Conservation (phyloP, 2,113 vertebrate species). For the Eurypyga helias region DNA sequence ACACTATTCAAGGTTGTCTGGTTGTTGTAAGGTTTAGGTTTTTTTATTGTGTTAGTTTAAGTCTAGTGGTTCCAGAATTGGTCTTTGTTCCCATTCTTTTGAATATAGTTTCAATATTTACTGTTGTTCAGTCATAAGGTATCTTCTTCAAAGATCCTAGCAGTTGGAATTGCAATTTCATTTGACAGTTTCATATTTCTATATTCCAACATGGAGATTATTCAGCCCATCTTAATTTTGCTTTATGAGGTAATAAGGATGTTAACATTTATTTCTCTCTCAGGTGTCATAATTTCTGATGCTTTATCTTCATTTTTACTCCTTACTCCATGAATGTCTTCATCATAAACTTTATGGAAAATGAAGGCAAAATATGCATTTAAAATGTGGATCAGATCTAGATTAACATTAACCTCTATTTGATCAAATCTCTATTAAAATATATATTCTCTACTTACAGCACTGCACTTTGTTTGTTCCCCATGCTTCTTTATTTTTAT, state of each 20-base stretch:
- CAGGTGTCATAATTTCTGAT: background rate
- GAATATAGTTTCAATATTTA: background rate
- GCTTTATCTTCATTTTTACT: background rate
- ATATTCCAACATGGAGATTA: accelerated
- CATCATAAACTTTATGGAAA: background rate
- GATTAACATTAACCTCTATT: background rate
- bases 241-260: slow-evolving; percentile 10
- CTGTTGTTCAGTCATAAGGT: background rate
- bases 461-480: background rate
- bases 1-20: background rate
- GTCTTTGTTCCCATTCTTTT: background rate
- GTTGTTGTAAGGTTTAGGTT: no score
- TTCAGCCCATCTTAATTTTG: background rate
- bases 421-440: background rate
- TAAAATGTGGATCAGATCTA: background rate
- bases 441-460: background rate
- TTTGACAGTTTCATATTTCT: background rate
- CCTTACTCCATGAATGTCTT: background rate
- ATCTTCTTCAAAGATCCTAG: background rate
- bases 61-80: background rate
- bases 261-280: slow-evolving; percentile 20
- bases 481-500: background rate
- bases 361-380: background rate
- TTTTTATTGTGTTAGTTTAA: background rate
- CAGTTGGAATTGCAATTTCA: background rate